phyloP scores from a whole-genome alignment of 1,140 invertebrate genomes.

The Drosophila trapezifrons region DNA sequence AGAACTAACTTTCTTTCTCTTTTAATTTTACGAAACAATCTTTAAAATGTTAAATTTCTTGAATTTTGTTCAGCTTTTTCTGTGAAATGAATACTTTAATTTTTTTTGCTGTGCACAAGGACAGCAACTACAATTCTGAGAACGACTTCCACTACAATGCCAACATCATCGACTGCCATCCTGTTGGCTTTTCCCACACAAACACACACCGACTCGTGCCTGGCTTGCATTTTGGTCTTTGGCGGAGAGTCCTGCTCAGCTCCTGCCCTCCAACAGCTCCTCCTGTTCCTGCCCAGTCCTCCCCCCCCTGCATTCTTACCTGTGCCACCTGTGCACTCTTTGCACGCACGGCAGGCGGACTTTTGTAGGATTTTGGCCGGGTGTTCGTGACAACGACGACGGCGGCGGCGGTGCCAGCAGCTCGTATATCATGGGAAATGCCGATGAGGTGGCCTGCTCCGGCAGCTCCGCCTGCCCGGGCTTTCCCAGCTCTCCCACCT shows the following conservation, averaged over 20 bases:
- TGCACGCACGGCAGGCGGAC: conserved; percentile 70
- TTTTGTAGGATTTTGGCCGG: conserved; percentile 69
- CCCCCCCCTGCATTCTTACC: conserved; percentile 8
- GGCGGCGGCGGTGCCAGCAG: conserved; percentile 24
- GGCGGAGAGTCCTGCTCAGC: conserved; percentile 26
- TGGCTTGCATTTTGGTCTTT: conserved; percentile 51
- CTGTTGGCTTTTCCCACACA: conserved; percentile 50
- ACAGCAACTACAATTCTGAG: conserved; percentile 23
- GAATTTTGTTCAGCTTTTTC: neutral
- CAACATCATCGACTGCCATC: conserved; percentile 59
- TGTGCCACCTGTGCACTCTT: conserved; percentile 54
- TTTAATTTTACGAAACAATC: neutral
- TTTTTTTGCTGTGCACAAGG: conserved; percentile 5
- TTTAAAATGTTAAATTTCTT: neutral
- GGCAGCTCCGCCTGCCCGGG: neutral
- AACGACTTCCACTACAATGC: conserved; percentile 46
- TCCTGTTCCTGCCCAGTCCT: neutral
- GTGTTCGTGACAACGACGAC: conserved; percentile 64
- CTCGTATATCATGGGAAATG: conserved; percentile 50
- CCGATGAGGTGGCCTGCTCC: conserved; percentile 30
- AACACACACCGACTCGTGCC: conserved; percentile 15
- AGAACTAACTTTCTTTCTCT: too few species aligned
- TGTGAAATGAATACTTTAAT: too few species aligned
- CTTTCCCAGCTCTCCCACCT: neutral
- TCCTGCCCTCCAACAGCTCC: neutral